These are phyloP conservation scores for Ostrea edulis DNA, from an alignment of 1,140 invertebrate genomes.

Conservation along the genomic window DNA sequence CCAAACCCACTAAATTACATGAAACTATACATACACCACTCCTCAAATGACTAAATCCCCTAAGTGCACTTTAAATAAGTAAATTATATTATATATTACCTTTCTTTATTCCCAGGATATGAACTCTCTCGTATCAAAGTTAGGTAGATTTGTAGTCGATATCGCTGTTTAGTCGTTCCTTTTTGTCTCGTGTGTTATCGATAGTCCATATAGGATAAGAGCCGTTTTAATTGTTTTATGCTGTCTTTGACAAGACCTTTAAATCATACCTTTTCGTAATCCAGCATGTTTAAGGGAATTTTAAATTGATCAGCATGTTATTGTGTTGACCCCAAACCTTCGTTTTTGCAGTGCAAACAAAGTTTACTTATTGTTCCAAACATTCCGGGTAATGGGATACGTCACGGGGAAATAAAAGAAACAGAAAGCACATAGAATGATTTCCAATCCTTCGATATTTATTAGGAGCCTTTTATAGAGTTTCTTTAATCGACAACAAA, in stretches of 20 bases:
- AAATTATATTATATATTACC: slow-evolving; percentile 4
- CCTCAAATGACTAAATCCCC: neutral
- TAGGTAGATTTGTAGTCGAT: neutral
- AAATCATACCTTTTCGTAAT: slow-evolving; percentile 38
- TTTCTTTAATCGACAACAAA: neutral
- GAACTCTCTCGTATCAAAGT: neutral
- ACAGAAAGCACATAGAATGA: neutral
- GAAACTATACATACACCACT: neutral
- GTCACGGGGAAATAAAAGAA: neutral
- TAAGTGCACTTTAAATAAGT: neutral
- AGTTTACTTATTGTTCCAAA: slow-evolving; percentile 5
- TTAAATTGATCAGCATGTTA: slow-evolving; percentile 16
- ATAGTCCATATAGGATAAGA: neutral
- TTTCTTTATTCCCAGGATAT: neutral
- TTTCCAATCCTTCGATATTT: neutral
- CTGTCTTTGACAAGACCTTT: slow-evolving; percentile 30
- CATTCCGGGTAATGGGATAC: neutral
- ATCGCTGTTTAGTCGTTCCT: neutral
- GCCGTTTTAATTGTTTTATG: slow-evolving; percentile 32
- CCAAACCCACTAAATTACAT: neutral
- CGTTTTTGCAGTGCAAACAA: slow-evolving; percentile 12
- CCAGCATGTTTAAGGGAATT: slow-evolving; percentile 4
- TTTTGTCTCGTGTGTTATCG: slow-evolving; percentile 35
- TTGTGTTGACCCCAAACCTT: neutral
- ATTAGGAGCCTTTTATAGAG: neutral